Percentiles rank a stretch among this genome's conserved stretches.
Conservation (phyloP, 1,140 invertebrate genomes). For the Lordiphosa collinella region DNA sequence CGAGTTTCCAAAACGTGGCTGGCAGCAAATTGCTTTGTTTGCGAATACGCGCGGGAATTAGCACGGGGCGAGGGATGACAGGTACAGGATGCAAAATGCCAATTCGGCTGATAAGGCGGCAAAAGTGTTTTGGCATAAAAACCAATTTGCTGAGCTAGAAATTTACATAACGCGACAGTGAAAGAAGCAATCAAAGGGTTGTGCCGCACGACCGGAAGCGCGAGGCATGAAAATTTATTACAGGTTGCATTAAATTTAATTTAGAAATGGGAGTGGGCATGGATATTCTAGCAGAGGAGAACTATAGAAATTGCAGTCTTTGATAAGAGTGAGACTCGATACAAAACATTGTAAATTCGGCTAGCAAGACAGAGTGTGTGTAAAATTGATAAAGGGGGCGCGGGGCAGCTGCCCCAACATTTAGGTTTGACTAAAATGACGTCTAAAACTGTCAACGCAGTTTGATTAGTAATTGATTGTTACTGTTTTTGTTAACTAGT, state of each 20-base stretch:
- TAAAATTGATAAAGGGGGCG: too few species aligned
- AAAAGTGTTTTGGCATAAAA: conserved; percentile 27
- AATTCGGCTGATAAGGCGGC: conserved; percentile 45
- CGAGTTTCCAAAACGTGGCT: conserved; percentile 14
- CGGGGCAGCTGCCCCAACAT: too few species aligned
- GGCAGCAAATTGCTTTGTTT: conserved; percentile 67
- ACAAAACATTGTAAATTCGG: too few species aligned
- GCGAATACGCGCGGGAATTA: conserved; percentile 60
- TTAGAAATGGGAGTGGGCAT: conserved; percentile 41
- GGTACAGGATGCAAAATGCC: conserved; percentile 34
- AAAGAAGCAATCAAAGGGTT: conserved; percentile 58
- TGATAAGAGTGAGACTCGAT: too few species aligned
- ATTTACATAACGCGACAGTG: conserved; percentile 54
- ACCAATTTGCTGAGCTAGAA: conserved; percentile 49
- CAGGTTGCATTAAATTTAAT: conserved; percentile 78
- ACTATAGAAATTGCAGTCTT: neutral
- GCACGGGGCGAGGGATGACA: conserved; percentile 27
- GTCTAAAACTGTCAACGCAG: too few species aligned
- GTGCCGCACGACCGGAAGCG: conserved; percentile 56
- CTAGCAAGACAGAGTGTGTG: too few species aligned
- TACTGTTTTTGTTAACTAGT: too few species aligned
- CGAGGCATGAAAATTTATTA: conserved; percentile 72
- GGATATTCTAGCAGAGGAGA: conserved; percentile 31
- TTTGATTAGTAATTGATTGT: too few species aligned
- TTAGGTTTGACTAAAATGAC: too few species aligned